Evolutionary conservation across 1,140 invertebrate genomes (phyloP), one percentile per base, ranked within the genome.

Genomic region (Trichomalopsis sarcophagae): DNA sequence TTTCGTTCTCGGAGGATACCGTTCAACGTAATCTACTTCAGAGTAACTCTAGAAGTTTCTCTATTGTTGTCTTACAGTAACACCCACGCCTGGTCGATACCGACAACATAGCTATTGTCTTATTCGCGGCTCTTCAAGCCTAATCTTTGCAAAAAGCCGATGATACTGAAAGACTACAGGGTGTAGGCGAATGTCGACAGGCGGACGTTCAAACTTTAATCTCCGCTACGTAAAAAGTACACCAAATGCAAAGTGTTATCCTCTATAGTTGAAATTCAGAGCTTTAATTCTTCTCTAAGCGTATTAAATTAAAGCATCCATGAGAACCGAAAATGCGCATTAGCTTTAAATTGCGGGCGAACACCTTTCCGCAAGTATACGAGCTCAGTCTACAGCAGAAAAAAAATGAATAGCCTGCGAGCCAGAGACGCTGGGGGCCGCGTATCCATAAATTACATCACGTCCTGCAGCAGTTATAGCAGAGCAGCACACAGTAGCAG

Each of bases 361-460:
- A 2, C 11, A 50, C 47, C 47, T 50, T 4, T 27, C 66, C 66
- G 27, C 68, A 33, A 13, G n/a, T 71, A 71, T 71, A 33, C 68
- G 21, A 30, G 27, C 27, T 4, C 68, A 33, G 23, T n/a, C 27
- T 30, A 14, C 33, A n/a, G 1, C 10, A 7, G 17, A n/a, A 10
- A 69, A 81, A 79, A 40, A 75, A 79, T 55, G 47, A 47, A 40
- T 44, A 71, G 68, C 27, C 27, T 27, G 14, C 21, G 76, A 33
- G n/a, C 44, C 62, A 55, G 55, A 21, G 21, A 40, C 17, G 33
- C 2, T 44, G 47, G 44, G n/a, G 6, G 5, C 30, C 27, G n/a
- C 17, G 21, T 62, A 62, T 71, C 44, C 23, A 75, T 71, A 78
- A 79, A 80, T n/a, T 17, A 66, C 82, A 68, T 77, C 85, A 75